Percentiles rank a stretch among this genome's conserved stretches.
These are phyloP conservation scores for Hemibagrus wyckioides DNA, from an alignment of 2,113 vertebrate genomes.

Conservation along the genomic window DNA sequence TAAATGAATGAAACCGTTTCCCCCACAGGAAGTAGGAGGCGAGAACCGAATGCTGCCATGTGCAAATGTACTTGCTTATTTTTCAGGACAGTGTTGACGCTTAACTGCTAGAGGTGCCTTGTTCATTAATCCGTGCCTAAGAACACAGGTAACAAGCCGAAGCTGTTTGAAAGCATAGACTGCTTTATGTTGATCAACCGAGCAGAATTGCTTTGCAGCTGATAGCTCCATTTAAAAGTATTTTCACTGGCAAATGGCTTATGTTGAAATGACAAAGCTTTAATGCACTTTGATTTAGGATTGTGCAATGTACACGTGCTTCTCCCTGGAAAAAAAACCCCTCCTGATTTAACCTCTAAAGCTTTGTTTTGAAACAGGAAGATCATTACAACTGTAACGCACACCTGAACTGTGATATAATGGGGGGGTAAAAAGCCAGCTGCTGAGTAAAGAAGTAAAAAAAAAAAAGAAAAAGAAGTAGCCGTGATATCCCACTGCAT, in stretches of 20 bases:
- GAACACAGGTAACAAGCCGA: conserved; percentile 64
- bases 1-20: conserved; percentile 55
- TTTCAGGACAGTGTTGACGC: conserved; percentile 71
- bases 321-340: conserved; percentile 54
- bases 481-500: conserved; percentile 59
- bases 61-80: conserved; percentile 67
- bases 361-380: conserved; percentile 52
- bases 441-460: conserved; percentile 23
- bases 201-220: conserved; percentile 57
- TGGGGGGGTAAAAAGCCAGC: conserved; percentile 46
- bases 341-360: conserved; percentile 49
- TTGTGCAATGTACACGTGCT: conserved; percentile 58
- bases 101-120: conserved; percentile 80
- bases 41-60: conserved; percentile 69
- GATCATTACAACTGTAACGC: conserved; percentile 47
- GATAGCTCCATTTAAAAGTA: conserved; percentile 51
- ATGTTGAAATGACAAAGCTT: conserved; percentile 55
- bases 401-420: conserved; percentile 50
- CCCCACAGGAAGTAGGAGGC: conserved; percentile 49
- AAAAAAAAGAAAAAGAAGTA: too few relatives aligned
- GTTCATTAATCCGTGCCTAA: conserved; percentile 78
- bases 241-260: conserved; percentile 55
- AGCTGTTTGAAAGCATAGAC: conserved; percentile 58
- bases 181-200: conserved; percentile 55
- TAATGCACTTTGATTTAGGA: conserved; percentile 71